Percentiles rank a stretch among this genome's conserved stretches.
phyloP scores from a whole-genome alignment of 2,888 invertebrate genomes.

The Caradrina kadenii region DNA sequence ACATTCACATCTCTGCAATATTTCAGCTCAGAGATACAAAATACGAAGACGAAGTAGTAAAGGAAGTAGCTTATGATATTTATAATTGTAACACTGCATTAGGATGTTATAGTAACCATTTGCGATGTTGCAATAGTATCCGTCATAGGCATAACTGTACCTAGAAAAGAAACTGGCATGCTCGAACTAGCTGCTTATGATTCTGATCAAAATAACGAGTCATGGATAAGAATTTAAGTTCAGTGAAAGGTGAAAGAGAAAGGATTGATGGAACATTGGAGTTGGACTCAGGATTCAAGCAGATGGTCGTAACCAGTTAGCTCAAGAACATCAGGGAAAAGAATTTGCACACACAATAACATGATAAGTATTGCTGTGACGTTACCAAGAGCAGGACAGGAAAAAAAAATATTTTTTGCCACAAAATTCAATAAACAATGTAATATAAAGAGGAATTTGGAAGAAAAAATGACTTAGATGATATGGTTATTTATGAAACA shows the following conservation, averaged over 20 bases:
- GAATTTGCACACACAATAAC: constrained; percentile 2
- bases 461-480: neutral
- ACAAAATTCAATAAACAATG: neutral
- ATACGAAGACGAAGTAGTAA: neutral
- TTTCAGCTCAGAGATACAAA: neutral
- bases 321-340: constrained; percentile 10
- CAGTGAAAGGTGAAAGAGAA: neutral
- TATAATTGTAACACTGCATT: neutral
- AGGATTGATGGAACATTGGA: neutral
- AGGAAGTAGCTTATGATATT: neutral
- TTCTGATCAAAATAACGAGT: constrained; percentile 1
- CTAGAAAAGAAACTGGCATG: constrained; percentile 2
- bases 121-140: neutral
- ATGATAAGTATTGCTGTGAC: constrained; percentile 3
- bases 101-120: neutral
- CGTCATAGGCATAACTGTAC: neutral
- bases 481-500: neutral
- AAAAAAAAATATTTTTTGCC: neutral
- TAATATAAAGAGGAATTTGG: neutral
- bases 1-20: fast-evolving
- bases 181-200: constrained; percentile 12
- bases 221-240: neutral
- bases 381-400: neutral
- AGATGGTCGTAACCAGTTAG: constrained; percentile 4
- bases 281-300: neutral